Evolutionary conservation across 2,113 vertebrate genomes (phyloP).

Genomic region (Herpailurus yagouaroundi): DNA sequence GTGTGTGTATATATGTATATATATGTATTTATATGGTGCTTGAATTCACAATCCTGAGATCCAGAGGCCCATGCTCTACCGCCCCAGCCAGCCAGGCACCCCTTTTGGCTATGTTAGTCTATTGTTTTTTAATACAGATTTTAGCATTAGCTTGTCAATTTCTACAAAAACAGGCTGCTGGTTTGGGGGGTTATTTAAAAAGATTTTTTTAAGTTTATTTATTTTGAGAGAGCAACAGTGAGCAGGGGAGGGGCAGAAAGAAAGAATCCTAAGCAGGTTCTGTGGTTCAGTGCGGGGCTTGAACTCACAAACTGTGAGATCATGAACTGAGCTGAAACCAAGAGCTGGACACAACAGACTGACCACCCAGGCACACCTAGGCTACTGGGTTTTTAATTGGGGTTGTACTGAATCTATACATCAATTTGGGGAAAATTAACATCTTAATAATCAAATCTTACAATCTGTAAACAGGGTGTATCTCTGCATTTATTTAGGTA

Average conservation of each 20-base stretch:
- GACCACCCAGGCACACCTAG: neutral
- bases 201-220: too few species aligned
- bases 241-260: too few species aligned
- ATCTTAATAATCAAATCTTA: conserved; percentile 10
- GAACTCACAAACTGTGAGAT: too few species aligned
- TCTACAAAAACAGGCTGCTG: neutral
- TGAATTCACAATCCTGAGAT: neutral
- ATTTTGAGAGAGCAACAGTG: too few species aligned
- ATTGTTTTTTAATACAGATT: conserved; percentile 9
- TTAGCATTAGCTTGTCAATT: conserved; percentile 8
- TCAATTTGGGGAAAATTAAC: neutral
- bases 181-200: neutral
- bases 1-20: neutral
- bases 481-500: conserved; percentile 22
- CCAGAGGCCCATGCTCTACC: neutral
- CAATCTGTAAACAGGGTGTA: neutral
- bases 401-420: neutral
- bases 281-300: too few species aligned
- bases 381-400: neutral
- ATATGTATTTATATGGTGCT: neutral
- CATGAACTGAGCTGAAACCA: too few species aligned
- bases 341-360: too few species aligned
- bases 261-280: too few species aligned
- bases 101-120: neutral
- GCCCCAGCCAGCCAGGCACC: neutral